Base-by-base conservation (phyloP, 1,140 invertebrate genomes). In the Diabrotica virgifera region DNA sequence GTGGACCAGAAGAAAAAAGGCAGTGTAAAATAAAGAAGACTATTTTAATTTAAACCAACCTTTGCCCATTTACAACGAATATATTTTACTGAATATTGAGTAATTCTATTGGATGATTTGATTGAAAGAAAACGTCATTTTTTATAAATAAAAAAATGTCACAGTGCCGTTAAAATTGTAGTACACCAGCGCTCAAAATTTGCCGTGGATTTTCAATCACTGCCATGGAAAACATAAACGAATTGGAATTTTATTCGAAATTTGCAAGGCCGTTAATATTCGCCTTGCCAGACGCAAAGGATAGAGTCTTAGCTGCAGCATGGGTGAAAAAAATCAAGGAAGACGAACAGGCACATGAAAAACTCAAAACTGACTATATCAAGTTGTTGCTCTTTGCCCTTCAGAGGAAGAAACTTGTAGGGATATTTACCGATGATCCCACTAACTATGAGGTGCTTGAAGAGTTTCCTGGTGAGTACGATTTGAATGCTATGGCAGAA, bases 321-420 rank as follows among this genome's bases (percentile, higher is more conserved):
- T 80, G 79, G 79, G 57, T 80, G 7, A 74, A 77, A 59, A 80
- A 79, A 67, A 66, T 80, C n/a, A 53, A 61, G 37, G 70, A 75
- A 37, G 70, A 74, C 12, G 54, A 65, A 5, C 5, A 46, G 8
- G 72, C 70, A 1, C 37, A 54, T 0, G 72, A 76, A 52, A 71
- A 74, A 54, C 58, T 77, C 11, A 66, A 73, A 38, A 70, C 72
- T 4, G 75, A 75, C 54, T 78, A 78, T 66, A 65, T 80, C 6
- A 80, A 80, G 62, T 63, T 80, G 13, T 62, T 80, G 6, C 60
- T 80, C 2, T 78, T 78, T 52, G 77, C 74, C 3, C 67, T 80
- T 46, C 79, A 80, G 67, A 58, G 73, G 7, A 66, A 72, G 55
- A 74, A 63, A 65, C 66, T 80, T 6, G 57, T 69, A 6, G 77